These are phyloP conservation scores for Amazonetta brasiliensis DNA, from an alignment of 2,797 vertebrate species.

Conservation along the genomic window DNA sequence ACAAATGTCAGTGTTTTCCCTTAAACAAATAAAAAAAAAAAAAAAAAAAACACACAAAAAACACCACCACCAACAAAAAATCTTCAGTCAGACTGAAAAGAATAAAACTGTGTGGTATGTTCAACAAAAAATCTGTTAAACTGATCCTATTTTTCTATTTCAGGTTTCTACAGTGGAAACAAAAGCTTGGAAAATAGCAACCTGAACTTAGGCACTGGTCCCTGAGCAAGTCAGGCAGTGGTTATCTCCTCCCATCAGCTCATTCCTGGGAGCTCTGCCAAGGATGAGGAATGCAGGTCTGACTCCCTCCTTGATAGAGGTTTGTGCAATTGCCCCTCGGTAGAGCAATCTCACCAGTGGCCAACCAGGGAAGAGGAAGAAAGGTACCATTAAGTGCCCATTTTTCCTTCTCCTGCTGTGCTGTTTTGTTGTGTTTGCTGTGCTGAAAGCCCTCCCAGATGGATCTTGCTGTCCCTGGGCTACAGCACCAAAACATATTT, in stretches of 20 bases:
- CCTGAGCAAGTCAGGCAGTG: not conserved
- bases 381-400: not conserved
- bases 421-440: accelerated
- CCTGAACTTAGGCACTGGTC: not conserved
- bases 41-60: not conserved
- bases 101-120: not conserved
- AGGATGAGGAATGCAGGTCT: not conserved
- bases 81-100: not conserved
- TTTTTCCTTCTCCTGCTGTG: accelerated
- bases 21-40: not conserved
- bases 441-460: not conserved
- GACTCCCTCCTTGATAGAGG: not conserved
- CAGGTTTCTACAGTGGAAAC: not conserved
- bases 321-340: not conserved
- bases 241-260: not conserved
- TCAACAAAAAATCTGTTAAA: not conserved
- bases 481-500: not conserved
- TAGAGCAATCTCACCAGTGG: accelerated
- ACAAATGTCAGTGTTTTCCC: not conserved
- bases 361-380: not conserved
- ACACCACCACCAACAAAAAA: not conserved
- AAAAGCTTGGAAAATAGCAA: not conserved
- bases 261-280: not conserved
- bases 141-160: constrained; percentile 36
- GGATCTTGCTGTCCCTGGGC: not conserved